Evolutionary conservation across 2,797 vertebrate species (phyloP).

Genomic region (Argentina silus): DNA sequence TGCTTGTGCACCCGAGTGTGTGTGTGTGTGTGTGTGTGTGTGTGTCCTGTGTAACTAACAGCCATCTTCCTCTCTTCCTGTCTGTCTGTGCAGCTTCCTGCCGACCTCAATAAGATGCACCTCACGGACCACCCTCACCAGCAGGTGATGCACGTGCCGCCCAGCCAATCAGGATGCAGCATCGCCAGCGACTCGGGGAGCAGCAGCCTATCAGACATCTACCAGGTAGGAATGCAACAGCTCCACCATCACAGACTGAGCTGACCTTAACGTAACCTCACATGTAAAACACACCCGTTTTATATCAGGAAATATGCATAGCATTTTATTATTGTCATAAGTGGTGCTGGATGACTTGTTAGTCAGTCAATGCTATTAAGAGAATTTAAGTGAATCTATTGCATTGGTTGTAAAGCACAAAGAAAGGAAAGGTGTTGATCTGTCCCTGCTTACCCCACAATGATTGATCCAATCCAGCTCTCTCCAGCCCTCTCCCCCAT

Average conservation of each 20-base stretch:
- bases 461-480: slow-evolving; percentile 4
- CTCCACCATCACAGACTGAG: not conserved
- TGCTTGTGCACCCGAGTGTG: too few species aligned
- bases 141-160: slow-evolving; percentile 89
- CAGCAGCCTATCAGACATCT: slow-evolving; percentile 97
- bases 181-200: slow-evolving; percentile 97
- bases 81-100: slow-evolving; percentile 85
- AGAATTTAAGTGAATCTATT: not conserved
- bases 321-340: not conserved
- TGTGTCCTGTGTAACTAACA: not conserved
- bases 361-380: not conserved
- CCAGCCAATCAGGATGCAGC: slow-evolving; percentile 97
- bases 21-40: slow-evolving; percentile 9
- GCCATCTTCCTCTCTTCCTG: not conserved
- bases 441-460: slow-evolving; percentile 37
- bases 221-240: slow-evolving; percentile 82
- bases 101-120: slow-evolving; percentile 97
- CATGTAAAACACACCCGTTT: not conserved
- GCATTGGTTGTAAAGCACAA: not conserved
- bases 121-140: slow-evolving; percentile 91
- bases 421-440: not conserved
- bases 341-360: not conserved
- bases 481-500: not conserved
- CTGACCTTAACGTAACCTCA: not conserved
- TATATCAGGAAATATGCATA: not conserved